Evolutionary conservation across 23 tunicate genomes (phyloP).

Genomic region (Halocynthia aurantium): DNA sequence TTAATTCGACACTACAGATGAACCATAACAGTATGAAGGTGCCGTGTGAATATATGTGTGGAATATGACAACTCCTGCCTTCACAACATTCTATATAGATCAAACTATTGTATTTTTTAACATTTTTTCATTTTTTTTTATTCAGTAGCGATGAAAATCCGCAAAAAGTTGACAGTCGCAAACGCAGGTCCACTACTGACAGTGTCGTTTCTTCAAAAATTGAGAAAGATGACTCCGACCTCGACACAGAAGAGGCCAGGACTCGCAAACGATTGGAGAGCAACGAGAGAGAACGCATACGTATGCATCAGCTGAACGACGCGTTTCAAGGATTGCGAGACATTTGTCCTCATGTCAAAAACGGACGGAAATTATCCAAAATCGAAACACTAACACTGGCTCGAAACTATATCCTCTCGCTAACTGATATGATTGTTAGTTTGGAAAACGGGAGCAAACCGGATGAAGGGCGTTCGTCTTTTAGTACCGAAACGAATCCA

Average conservation of each 20-base stretch:
- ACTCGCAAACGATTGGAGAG: conserved; percentile 67
- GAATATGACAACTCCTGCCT: no score
- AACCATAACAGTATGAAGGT: no score
- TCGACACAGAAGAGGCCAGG: conserved; percentile 19
- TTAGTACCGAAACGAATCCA: no score
- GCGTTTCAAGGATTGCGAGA: conserved; percentile 89
- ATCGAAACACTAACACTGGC: conserved; percentile 78
- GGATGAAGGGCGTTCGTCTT: background rate
- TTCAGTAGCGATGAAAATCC: background rate
- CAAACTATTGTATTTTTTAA: no score
- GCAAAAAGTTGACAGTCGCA: background rate
- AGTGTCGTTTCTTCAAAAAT: background rate
- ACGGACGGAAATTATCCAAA: conserved; percentile 77
- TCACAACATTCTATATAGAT: no score
- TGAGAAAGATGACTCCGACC: background rate
- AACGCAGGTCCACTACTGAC: background rate
- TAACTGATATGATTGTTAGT: conserved; percentile 49
- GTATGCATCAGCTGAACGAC: conserved; percentile 90
- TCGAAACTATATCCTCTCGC: conserved; percentile 71
- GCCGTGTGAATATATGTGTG: no score
- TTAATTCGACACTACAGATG: no score
- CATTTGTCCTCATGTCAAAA: conserved; percentile 77
- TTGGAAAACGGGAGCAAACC: conserved; percentile 23
- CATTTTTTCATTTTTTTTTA: background rate
- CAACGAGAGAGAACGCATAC: conserved; percentile 70